Conservation (phyloP, 2,113 vertebrate genomes). For the Heterotilapia buettikoferi region DNA sequence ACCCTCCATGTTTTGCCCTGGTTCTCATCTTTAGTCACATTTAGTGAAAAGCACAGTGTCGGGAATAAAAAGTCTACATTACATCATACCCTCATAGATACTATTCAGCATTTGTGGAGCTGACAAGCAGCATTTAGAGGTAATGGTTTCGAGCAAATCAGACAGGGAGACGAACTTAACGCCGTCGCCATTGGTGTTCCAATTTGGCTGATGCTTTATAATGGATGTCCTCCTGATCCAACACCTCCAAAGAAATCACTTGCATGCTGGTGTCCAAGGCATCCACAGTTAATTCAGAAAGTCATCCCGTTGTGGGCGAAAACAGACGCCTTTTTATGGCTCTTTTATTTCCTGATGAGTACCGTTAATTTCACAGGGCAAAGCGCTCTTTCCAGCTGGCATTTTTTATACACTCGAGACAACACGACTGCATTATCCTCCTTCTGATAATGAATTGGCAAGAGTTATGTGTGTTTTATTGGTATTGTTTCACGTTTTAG, state of each 20-base stretch:
- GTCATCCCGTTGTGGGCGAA: not conserved
- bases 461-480: slow-evolving; percentile 42
- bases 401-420: slow-evolving; percentile 22
- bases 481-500: slow-evolving; percentile 42
- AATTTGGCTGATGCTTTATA: not conserved
- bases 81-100: not conserved
- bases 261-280: not conserved
- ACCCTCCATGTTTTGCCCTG: not conserved
- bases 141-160: not conserved
- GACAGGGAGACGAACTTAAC: not conserved
- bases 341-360: slow-evolving; percentile 41
- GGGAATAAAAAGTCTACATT: not conserved
- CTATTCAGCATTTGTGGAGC: not conserved
- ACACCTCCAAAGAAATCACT: not conserved
- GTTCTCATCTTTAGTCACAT: not conserved
- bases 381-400: slow-evolving; percentile 5
- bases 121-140: not conserved
- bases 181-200: not conserved
- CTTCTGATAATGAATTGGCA: slow-evolving; percentile 39
- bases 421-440: slow-evolving; percentile 27
- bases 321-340: slow-evolving; percentile 24
- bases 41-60: not conserved
- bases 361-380: slow-evolving; percentile 26
- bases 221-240: not conserved
- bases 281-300: slow-evolving; percentile 1